Evolutionary conservation across 2,113 vertebrate species (phyloP), one percentile per base, ranked within the genome.

Genomic region (Cavia porcellus): DNA sequence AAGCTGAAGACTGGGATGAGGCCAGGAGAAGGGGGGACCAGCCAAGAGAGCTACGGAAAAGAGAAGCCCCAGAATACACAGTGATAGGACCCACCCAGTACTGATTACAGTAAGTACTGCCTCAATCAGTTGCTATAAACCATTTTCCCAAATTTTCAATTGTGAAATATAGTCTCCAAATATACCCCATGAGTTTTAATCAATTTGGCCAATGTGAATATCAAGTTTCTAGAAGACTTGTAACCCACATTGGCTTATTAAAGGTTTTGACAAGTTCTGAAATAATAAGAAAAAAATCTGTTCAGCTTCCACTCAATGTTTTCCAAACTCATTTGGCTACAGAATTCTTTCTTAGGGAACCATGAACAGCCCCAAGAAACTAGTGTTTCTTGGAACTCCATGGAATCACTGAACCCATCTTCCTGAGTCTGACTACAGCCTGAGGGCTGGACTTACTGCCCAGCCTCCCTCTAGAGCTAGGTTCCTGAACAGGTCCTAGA

Each of bases 131-230:
- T 59, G 85, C 32, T 82, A 88, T 38, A 89, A 95, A 64, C 35
- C 10, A 81, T 30, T 45, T 92, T 86, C 75, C 75, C 70, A 93
- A 82, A 82, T 24, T 79, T 72, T 38, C 50, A 45, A 61, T 59
- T 38, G 28, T 52, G n/a, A 68, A 85, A 57, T 57, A 74, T 0
- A 62, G n/a, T 75, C 62, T 92, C 70, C 81, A 89, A 66, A 86
- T 47, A 80, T 17, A 1, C 30, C 52, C 50, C 12, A n/a, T 11
- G 52, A 80, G 47, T 82, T 84, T 86, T 45, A 92, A 75, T 79
- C 52, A 61, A 52, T 68, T 89, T 96, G 52, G 52, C 59, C 45
- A 86, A 87, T n/a, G 86, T 50, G 28, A 93, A 50, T 79, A 90
- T 75, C 66, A 38, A 83, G 45, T 35, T 35, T 74, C 5, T 38